Evolutionary conservation across 1,140 invertebrate species (phyloP), one percentile per base, ranked within the genome.

Genomic region (Fopius arisanus): DNA sequence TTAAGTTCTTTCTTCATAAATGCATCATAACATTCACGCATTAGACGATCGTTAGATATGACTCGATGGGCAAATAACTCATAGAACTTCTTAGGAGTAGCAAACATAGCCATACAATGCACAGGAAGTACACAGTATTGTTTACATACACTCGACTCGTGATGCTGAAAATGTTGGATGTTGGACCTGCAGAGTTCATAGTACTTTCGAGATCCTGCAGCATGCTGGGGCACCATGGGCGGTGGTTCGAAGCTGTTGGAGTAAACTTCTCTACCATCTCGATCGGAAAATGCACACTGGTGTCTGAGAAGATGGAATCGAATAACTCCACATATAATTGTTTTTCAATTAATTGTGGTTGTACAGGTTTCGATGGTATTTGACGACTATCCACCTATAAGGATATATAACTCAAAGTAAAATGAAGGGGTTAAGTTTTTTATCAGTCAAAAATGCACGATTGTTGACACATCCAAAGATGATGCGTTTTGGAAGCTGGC

Each of bases 221-320:
- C 16, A 67, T 75, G 74, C 28, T 75, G 65, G 0, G 68, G 21
- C 26, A 72, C 43, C 23, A 75, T 51, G 66, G 74, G 74, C 3
- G 68, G 70, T 4, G 73, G 19, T 69, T 73, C 73, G 23, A 72
- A 74, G 29, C 68, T 72, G 29, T 77, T 69, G 67, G 72, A 77
- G 37, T 69, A 74, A 10, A 65, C 37, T 51, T 73, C 73, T 23
- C 31, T 3, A 37, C 73, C 73, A 67, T 68, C 6, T 48, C 66
- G 16, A 62, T 69, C 69, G 59, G n/a, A n/a, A n/a, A n/a, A n/a
- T n/a, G n/a, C n/a, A n/a, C n/a, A n/a, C n/a, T n/a, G n/a, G n/a
- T n/a, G n/a, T n/a, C n/a, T n/a, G n/a, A n/a, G n/a, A n/a, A n/a
- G n/a, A n/a, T n/a, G n/a, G n/a, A n/a, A n/a, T n/a, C n/a, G n/a